A percentile compares a stretch with the other conserved stretches of the same genome.
These are phyloP conservation scores for Hemistola chrysoprasaria DNA, from an alignment of 2,888 invertebrate genomes.

Conservation along the genomic window DNA sequence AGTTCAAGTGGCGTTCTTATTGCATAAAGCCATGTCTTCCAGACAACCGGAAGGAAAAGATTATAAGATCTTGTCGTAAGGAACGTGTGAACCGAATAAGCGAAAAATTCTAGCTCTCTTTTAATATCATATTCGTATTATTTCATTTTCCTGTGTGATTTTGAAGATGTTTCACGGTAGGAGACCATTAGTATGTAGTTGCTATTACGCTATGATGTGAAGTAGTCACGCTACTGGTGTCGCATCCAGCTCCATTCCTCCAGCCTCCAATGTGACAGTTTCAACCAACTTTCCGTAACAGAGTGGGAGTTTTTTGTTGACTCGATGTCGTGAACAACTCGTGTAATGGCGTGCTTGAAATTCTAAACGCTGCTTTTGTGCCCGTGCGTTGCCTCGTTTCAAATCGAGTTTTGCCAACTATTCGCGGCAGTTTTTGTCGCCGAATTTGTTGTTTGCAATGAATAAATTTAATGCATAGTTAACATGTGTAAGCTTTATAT, in stretches of 20 bases:
- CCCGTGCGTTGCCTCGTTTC: slow-evolving; percentile 28
- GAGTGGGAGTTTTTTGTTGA: slow-evolving; percentile 35
- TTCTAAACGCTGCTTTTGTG: slow-evolving; percentile 41
- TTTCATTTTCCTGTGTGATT: too few species aligned
- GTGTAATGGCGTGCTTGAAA: slow-evolving; percentile 43
- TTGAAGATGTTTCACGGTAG: too few species aligned
- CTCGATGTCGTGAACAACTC: slow-evolving; percentile 26
- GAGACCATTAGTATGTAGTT: too few species aligned
- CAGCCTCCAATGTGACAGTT: slow-evolving; percentile 27
- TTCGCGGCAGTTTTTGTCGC: slow-evolving; percentile 33
- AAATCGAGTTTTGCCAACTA: slow-evolving; percentile 42
- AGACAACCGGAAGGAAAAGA: too few species aligned
- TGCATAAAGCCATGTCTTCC: too few species aligned
- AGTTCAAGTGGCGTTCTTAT: too few species aligned
- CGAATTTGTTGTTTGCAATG: slow-evolving; percentile 27
- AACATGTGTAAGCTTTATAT: too few species aligned
- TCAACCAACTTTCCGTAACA: slow-evolving; percentile 27
- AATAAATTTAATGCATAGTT: slow-evolving; percentile 11
- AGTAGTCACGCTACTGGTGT: background rate
- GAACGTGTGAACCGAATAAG: too few species aligned
- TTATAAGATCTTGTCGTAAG: too few species aligned
- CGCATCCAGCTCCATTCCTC: slow-evolving; percentile 5
- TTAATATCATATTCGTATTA: too few species aligned
- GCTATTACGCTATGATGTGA: too few species aligned
- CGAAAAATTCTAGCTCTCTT: too few species aligned